phyloP scores from a whole-genome alignment of 2,113 vertebrate species.

The Zapornia atra region DNA sequence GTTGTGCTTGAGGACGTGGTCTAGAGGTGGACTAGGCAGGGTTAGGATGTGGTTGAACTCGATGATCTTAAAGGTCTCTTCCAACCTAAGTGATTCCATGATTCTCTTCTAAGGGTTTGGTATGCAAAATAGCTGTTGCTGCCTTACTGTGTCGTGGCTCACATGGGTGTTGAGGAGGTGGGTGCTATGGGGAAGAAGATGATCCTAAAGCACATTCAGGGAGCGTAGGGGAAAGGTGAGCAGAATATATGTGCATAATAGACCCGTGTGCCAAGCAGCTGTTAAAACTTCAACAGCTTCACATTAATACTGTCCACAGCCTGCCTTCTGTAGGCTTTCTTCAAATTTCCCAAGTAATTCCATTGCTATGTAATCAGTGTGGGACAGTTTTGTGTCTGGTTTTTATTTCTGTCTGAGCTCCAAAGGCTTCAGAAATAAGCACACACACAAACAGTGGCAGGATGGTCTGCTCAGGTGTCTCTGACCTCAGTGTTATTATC shows the following conservation, averaged over 20 bases:
- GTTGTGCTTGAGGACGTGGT: too few relatives aligned
- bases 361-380: fast-evolving
- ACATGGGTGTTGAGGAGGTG: not conserved
- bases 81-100: too few relatives aligned
- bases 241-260: not conserved
- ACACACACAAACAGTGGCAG: fast-evolving
- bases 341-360: not conserved
- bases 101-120: not conserved
- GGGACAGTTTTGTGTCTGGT: not conserved
- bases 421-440: not conserved
- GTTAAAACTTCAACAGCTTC: not conserved
- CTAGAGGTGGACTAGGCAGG: too few relatives aligned
- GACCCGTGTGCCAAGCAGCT: not conserved
- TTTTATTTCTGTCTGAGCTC: not conserved
- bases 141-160: not conserved
- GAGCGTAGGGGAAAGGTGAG: not conserved
- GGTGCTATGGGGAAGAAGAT: not conserved
- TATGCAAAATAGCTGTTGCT: too few relatives aligned
- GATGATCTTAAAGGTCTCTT: too few relatives aligned
- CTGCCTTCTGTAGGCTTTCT: not conserved
- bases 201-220: not conserved
- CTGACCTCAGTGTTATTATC: not conserved
- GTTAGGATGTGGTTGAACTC: too few relatives aligned
- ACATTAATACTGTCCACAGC: not conserved
- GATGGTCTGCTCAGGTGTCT: not conserved